A percentile compares a stretch with the other conserved stretches of the same genome.
Conservation (phyloP, 2,797 vertebrate genomes). For the Mastacembelus armatus region DNA sequence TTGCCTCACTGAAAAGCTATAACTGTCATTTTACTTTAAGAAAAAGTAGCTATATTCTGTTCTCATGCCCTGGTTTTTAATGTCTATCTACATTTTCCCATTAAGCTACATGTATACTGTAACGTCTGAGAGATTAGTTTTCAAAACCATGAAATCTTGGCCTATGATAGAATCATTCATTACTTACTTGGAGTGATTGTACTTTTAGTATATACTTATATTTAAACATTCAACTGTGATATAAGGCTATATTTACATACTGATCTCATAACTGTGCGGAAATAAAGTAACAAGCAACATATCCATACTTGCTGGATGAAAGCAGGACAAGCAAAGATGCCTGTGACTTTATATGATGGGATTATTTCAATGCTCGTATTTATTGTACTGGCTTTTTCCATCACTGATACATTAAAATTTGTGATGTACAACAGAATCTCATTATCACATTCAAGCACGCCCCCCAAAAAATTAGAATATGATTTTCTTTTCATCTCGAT, state of each 20-base stretch:
- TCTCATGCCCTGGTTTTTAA: no score
- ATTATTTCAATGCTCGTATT: conserved; percentile 37
- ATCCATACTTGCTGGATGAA: no score
- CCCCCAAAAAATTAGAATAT: conserved; percentile 69
- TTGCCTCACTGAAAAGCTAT: no score
- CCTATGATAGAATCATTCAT: no score
- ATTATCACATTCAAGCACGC: conserved; percentile 70
- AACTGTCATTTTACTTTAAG: no score
- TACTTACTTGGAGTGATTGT: no score
- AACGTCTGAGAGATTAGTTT: no score
- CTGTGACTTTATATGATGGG: conserved; percentile 11
- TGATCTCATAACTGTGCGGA: not conserved
- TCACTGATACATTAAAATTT: conserved; percentile 66
- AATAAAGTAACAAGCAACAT: conserved; percentile 22
- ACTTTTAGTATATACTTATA: no score
- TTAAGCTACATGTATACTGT: no score
- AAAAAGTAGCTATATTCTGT: no score
- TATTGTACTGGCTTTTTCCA: conserved; percentile 43
- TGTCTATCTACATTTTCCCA: no score
- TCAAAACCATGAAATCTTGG: no score
- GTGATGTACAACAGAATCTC: conserved; percentile 66
- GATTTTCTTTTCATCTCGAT: conserved; percentile 70
- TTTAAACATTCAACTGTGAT: not conserved
- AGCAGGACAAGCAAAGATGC: conserved; percentile 25
- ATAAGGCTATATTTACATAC: conserved; percentile 6